Evolutionary conservation across 2,113 vertebrate species (phyloP).

Genomic region (Petromus typicus): DNA sequence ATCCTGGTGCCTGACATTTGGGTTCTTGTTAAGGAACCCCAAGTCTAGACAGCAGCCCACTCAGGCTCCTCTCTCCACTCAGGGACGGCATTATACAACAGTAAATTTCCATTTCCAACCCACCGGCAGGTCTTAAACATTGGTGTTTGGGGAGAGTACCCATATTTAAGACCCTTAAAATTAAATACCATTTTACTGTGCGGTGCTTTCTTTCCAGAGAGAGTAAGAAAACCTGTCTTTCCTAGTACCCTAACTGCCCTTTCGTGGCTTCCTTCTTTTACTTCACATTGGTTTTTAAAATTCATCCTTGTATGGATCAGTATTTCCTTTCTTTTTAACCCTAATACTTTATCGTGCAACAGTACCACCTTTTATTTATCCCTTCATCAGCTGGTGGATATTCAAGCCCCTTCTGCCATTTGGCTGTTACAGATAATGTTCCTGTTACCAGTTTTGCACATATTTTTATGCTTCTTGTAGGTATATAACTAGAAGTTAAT

Average conservation of each 20-base stretch:
- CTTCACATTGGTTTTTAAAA: conserved; percentile 27
- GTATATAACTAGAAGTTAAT: neutral
- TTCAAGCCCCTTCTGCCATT: neutral
- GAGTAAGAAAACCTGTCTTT: neutral
- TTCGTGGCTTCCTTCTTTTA: conserved; percentile 17
- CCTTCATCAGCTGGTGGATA: neutral
- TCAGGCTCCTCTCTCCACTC: neutral
- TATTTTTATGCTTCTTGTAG: conserved; percentile 9
- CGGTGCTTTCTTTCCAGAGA: neutral
- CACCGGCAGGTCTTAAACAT: neutral
- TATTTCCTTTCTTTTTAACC: conserved; percentile 24
- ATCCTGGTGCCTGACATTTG: neutral
- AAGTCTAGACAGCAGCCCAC: neutral
- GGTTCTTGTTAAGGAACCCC: neutral
- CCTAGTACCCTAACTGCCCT: neutral
- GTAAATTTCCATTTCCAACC: neutral
- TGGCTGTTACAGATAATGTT: conserved; percentile 25
- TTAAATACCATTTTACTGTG: conserved; percentile 23
- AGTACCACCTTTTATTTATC: neutral
- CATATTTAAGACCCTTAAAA: neutral
- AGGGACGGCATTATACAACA: neutral
- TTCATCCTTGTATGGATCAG: neutral
- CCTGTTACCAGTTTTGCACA: neutral
- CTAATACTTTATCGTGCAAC: neutral
- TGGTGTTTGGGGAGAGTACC: neutral